Conservation (phyloP, 1,140 invertebrate species). For the Lanistes nyassanus region DNA sequence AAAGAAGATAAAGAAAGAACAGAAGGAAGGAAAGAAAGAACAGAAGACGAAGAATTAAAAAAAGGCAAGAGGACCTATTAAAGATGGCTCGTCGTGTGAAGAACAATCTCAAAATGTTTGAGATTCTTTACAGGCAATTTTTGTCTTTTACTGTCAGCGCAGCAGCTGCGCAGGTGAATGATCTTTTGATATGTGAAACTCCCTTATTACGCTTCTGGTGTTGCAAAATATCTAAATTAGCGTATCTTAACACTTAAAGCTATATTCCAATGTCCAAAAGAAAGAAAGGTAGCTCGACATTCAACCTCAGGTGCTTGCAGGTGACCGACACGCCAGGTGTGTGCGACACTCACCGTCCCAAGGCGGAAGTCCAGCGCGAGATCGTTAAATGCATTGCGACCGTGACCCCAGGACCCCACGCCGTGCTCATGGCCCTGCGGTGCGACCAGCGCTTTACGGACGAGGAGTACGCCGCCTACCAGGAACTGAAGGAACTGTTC, state of each 20-base stretch:
- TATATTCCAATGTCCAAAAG: no score
- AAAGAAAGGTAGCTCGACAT: neutral
- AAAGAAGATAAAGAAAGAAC: no score
- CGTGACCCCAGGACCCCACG: conserved; percentile 13
- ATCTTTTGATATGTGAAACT: no score
- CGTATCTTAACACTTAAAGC: no score
- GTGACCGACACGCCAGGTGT: conserved; percentile 21
- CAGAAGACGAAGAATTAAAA: no score
- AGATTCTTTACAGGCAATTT: neutral
- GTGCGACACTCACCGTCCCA: conserved; percentile 10
- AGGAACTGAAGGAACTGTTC: conserved; percentile 8
- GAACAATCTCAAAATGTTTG: no score
- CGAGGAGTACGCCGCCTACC: conserved; percentile 16
- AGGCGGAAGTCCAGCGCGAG: neutral
- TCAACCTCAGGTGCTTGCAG: conserved; percentile 19
- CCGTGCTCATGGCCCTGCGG: conserved; percentile 11
- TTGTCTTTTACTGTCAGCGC: neutral
- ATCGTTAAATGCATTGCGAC: conserved; percentile 14
- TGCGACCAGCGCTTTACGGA: conserved; percentile 13
- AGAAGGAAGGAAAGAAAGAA: no score
- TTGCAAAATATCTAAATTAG: no score
- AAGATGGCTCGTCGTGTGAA: no score
- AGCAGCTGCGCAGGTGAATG: no score
- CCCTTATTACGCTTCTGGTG: no score
- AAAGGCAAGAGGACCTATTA: no score